phyloP scores from a whole-genome alignment of 2,113 vertebrate species.

The Seriola aureovittata region DNA sequence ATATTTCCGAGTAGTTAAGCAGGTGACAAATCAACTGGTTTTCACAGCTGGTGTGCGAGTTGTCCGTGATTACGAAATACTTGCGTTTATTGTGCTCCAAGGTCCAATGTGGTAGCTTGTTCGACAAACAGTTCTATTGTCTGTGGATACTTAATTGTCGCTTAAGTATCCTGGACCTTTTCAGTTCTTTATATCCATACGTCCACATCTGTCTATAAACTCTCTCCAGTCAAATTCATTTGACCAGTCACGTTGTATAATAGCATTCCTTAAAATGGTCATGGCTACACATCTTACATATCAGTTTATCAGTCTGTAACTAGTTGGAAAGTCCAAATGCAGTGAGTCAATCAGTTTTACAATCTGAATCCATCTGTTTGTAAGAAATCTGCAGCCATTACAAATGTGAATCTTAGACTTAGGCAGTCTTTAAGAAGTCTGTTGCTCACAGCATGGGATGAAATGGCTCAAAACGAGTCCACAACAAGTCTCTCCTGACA shows the following conservation, averaged over 20 bases:
- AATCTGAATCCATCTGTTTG: not conserved
- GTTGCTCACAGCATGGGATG: constrained; percentile 29
- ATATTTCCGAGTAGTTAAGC: not conserved
- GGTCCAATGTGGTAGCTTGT: constrained; percentile 30
- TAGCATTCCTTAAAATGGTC: not conserved
- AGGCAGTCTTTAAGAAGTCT: constrained; percentile 38
- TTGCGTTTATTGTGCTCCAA: constrained; percentile 46
- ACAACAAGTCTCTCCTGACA: constrained; percentile 8
- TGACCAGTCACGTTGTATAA: not conserved
- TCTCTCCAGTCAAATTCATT: not conserved
- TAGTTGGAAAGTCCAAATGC: constrained; percentile 26
- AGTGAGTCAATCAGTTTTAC: constrained; percentile 20
- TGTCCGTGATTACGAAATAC: not conserved
- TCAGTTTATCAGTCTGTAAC: constrained; percentile 19
- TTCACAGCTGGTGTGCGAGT: constrained; percentile 45
- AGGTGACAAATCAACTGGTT: constrained; percentile 26
- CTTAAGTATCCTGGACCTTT: constrained; percentile 1
- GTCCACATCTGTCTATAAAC: constrained; percentile 15
- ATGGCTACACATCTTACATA: not conserved
- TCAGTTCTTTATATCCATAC: constrained; percentile 28
- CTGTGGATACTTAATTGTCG: not conserved
- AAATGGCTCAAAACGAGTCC: constrained; percentile 31
- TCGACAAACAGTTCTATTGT: constrained; percentile 8
- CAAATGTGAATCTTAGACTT: constrained; percentile 12
- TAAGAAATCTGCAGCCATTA: constrained; percentile 30